A percentile compares a stretch with the other conserved stretches of the same genome.
These are phyloP conservation scores for Zosterops lateralis DNA, from an alignment of 2,113 vertebrate species.

Conservation along the genomic window DNA sequence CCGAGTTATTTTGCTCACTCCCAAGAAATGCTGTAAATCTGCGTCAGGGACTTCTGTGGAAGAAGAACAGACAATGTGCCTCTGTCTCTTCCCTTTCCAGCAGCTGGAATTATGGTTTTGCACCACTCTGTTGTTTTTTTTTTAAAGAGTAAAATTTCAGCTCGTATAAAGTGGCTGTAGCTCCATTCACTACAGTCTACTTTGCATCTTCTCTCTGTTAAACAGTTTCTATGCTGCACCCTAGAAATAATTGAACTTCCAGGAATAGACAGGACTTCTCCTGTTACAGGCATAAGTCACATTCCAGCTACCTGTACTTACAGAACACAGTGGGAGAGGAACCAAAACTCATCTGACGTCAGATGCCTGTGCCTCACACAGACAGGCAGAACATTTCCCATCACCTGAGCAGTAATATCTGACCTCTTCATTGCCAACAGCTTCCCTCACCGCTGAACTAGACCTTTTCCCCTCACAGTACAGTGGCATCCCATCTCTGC, in stretches of 20 bases:
- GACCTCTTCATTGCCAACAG: not conserved
- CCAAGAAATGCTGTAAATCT: not conserved
- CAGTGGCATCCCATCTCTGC: not conserved
- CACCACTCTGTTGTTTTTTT: not conserved
- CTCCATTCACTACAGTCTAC: not conserved
- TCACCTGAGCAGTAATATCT: not conserved
- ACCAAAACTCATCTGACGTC: not conserved
- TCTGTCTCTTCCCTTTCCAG: not conserved
- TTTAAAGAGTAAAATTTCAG: not conserved
- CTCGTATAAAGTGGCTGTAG: not conserved
- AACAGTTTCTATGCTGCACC: not conserved
- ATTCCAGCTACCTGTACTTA: not conserved
- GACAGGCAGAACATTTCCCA: not conserved
- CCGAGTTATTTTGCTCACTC: not conserved
- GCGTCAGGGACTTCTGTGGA: not conserved
- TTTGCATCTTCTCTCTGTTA: not conserved
- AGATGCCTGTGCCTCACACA: not conserved
- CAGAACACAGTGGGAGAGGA: not conserved
- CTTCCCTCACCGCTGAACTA: not conserved
- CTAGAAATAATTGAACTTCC: not conserved
- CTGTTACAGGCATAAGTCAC: not conserved
- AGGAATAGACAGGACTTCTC: not conserved
- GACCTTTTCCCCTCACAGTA: rapidly evolving
- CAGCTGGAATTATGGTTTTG: not conserved
- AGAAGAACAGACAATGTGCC: not conserved